Evolutionary conservation across 2,888 invertebrate genomes (phyloP).

Genomic region (Glaucopsyche alexis): DNA sequence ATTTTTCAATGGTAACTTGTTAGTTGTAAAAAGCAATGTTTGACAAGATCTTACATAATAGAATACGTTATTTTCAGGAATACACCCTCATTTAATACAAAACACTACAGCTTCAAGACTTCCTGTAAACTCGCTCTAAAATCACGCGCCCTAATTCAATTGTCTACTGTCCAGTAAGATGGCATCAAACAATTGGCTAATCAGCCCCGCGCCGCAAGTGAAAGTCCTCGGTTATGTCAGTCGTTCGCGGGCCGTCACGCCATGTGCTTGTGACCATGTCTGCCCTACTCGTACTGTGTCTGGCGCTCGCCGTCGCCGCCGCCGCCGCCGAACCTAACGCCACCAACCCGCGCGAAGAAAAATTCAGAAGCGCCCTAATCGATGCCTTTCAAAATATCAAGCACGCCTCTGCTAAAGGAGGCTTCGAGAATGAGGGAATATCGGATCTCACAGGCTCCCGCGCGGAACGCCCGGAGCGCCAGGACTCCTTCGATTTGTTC

Average conservation of each 20-base stretch:
- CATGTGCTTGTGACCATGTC: conserved; percentile 51
- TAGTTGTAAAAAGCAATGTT: too few relatives aligned
- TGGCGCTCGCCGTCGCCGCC: conserved; percentile 49
- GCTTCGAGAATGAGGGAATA: conserved; percentile 59
- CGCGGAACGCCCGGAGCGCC: conserved; percentile 34
- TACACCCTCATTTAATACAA: not conserved
- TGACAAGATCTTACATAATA: not conserved
- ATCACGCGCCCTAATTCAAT: not conserved
- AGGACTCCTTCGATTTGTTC: conserved; percentile 61
- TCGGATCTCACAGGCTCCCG: conserved; percentile 66
- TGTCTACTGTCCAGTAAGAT: not conserved
- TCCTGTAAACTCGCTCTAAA: not conserved
- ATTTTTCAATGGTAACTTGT: too few relatives aligned
- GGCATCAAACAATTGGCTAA: conserved; percentile 49
- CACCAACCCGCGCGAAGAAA: conserved; percentile 63
- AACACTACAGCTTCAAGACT: not conserved
- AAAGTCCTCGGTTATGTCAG: conserved; percentile 39
- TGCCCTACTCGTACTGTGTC: conserved; percentile 55
- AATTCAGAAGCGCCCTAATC: conserved; percentile 65
- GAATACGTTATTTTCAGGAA: not conserved
- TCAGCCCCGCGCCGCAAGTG: conserved; percentile 60
- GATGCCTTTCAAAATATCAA: conserved; percentile 75
- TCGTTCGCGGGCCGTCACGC: not conserved
- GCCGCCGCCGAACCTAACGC: conserved; percentile 42
- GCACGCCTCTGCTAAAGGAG: conserved; percentile 65